Evolutionary conservation across 2,797 vertebrate species (phyloP).

Genomic region (Sparidentex hasta): DNA sequence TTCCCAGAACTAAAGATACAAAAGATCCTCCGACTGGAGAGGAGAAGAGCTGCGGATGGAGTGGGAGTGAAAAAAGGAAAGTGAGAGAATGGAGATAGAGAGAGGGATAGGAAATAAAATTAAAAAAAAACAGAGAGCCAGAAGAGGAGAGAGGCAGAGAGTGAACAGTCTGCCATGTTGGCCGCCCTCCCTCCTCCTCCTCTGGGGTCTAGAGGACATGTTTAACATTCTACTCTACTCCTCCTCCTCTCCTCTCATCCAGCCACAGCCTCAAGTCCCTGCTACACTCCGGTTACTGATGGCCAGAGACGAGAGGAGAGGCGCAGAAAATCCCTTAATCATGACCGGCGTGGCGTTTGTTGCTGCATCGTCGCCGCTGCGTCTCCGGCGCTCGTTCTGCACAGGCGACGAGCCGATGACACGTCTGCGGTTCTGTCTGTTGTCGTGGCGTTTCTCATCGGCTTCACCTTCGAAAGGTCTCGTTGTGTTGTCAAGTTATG

Average conservation of each 20-base stretch:
- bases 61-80: constrained; percentile 50
- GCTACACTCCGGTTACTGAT: constrained; percentile 78
- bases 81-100: constrained; percentile 22
- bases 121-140: constrained; percentile 2
- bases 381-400: constrained; percentile 1
- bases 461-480: background rate
- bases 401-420: background rate
- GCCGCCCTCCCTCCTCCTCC: constrained; percentile 75
- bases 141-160: constrained; percentile 42
- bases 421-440: background rate
- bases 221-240: constrained; percentile 85
- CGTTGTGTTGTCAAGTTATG: background rate
- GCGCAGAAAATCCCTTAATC: constrained; percentile 67
- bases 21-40: constrained; percentile 34
- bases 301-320: constrained; percentile 69
- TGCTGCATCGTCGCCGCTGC: constrained; percentile 49
- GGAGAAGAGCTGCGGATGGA: constrained; percentile 34
- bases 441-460: background rate
- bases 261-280: constrained; percentile 78
- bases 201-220: constrained; percentile 83
- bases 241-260: constrained; percentile 79
- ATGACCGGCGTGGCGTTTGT: constrained; percentile 51
- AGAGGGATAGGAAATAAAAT: constrained; percentile 16
- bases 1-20: constrained; percentile 37
- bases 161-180: constrained; percentile 72